Evolutionary conservation across 2,113 vertebrate species (phyloP), one percentile per base, ranked within the genome.

Genomic region (Bubo blakistoni): DNA sequence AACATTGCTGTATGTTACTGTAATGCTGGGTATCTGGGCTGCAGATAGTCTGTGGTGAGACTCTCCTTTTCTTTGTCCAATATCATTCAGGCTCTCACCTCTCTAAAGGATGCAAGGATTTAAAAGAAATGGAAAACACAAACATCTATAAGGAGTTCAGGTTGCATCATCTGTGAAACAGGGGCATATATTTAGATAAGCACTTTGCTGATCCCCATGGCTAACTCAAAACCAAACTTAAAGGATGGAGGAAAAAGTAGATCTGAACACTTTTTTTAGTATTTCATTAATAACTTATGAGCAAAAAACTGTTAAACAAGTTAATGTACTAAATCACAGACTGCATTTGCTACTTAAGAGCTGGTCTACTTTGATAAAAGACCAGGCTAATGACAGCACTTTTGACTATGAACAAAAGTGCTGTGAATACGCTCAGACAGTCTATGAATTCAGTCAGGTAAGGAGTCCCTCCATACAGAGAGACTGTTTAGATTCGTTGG

Each of bases 1-100:
- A 58, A n/a, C 44, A 15, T 70, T 94, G 90, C 94, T 97, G 93
- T 88, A 96, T 19, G 93, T 96, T 91, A 97, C 36, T 78, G 94
- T 92, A 77, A 97, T 97, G 62, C 73, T 97, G 76, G 98, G 96
- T 82, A 96, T 96, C 86, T 95, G 94, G 52, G 93, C 85, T 92
- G 96, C 51, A 72, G 88, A 20, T 62, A 61, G 12, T 74, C 46
- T 7, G 2, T 79, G 73, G 17, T 30, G 57, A 85, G 61, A 71
- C 19, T 95, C 71, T 83, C 52, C 87, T 92, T 88, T 95, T 81
- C 91, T 88, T 90, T 90, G 70, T 93, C 65, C 95, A 69, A 13
- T 83, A 67, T 36, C 77, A 34, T 96, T 96, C 51, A 83, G 58
- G 71, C 78, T 89, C 32, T 94, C 91, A 24, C 26, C 71, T 77